phyloP scores from a whole-genome alignment of 2,888 invertebrate genomes.

The Tipula lateralis region DNA sequence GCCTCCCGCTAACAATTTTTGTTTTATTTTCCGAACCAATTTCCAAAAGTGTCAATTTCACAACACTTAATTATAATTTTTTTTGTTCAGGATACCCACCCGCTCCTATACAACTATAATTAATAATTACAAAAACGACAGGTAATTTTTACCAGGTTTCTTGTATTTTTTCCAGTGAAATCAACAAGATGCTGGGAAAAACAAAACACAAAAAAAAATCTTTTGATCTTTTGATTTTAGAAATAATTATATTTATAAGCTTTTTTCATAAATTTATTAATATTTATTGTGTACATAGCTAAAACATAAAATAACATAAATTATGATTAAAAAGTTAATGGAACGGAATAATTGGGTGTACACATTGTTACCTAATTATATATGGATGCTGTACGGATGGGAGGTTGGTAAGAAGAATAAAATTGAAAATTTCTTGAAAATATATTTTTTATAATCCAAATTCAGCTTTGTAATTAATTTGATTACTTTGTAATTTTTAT shows the following conservation, averaged over 20 bases:
- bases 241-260: neutral
- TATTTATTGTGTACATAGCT: neutral
- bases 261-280: neutral
- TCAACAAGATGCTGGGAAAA: neutral
- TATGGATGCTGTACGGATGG: neutral
- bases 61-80: neutral
- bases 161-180: neutral
- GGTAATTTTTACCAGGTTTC: neutral
- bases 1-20: neutral
- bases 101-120: neutral
- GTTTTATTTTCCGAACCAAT: neutral
- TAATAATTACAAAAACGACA: neutral
- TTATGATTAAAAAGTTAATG: neutral
- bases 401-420: neutral
- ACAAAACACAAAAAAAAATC: neutral
- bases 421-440: neutral
- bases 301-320: neutral
- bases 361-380: conserved; percentile 24
- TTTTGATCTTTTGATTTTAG: neutral
- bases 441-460: neutral
- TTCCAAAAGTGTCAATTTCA: conserved; percentile 7
- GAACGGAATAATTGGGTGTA: conserved; percentile 9
- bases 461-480: conserved; percentile 1
- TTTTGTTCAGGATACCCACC: neutral
- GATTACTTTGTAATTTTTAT: conserved; percentile 24